phyloP scores from a whole-genome alignment of 2,113 vertebrate species.

The Psammodynastes pulverulentus region DNA sequence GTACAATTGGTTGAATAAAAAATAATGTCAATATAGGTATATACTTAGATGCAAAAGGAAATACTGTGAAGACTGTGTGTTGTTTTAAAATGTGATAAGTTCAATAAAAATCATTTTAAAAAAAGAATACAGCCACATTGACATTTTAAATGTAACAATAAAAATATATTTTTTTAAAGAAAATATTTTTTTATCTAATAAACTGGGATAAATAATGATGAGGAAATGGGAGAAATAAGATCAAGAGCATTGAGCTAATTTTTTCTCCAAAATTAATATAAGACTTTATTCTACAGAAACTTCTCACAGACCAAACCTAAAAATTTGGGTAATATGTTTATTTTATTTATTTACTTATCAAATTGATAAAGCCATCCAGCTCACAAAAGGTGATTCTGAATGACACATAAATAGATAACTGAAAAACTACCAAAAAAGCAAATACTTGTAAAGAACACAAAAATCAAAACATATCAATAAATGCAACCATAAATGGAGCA shows the following conservation, averaged over 20 bases:
- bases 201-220: background rate
- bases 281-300: background rate
- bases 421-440: background rate
- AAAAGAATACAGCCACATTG: no score
- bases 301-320: background rate
- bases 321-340: background rate
- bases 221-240: background rate
- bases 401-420: background rate
- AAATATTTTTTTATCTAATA: background rate
- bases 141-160: no score
- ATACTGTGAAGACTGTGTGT: no score
- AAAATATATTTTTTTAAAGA: no score
- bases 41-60: no score
- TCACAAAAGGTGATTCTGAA: background rate
- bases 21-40: no score
- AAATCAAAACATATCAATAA: background rate
- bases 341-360: background rate
- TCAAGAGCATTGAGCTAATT: background rate
- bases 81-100: no score
- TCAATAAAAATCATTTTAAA: no score
- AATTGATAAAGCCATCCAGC: background rate
- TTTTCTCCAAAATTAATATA: background rate
- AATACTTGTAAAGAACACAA: background rate
- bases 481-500: background rate
- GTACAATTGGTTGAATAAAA: no score